Percentiles rank a stretch among this genome's conserved stretches.
phyloP scores from a whole-genome alignment of 1,140 invertebrate genomes.

The Magallana angulata region DNA sequence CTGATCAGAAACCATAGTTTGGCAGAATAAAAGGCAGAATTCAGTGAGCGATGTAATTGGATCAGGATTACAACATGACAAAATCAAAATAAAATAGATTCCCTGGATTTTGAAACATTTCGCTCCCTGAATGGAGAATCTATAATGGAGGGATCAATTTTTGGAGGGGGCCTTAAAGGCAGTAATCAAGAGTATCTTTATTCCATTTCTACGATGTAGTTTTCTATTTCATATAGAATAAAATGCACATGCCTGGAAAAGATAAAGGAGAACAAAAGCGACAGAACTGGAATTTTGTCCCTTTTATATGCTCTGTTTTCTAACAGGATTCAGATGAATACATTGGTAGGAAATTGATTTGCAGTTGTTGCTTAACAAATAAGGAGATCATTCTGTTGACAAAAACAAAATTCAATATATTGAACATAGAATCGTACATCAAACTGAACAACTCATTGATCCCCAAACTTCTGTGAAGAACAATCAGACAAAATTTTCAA shows the following conservation, averaged over 20 bases:
- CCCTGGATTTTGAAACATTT: slow-evolving; percentile 36
- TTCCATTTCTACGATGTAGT: neutral
- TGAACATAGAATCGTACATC: neutral
- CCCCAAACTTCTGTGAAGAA: neutral
- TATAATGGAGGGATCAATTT: slow-evolving; percentile 45
- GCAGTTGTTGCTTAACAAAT: slow-evolving; percentile 14
- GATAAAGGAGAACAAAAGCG: neutral
- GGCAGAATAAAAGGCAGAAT: slow-evolving; percentile 46
- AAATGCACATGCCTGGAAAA: neutral
- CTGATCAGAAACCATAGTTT: slow-evolving; percentile 45
- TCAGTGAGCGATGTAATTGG: slow-evolving; percentile 48
- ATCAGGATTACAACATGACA: slow-evolving; percentile 51
- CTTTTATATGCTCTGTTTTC: neutral
- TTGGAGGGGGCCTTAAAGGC: neutral
- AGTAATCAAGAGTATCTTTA: slow-evolving; percentile 4
- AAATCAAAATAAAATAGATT: slow-evolving; percentile 51
- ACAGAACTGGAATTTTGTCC: neutral
- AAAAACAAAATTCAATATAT: neutral
- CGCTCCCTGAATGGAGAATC: slow-evolving; percentile 39
- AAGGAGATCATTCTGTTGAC: neutral
- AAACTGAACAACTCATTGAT: slow-evolving; percentile 9
- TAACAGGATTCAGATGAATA: slow-evolving; percentile 14
- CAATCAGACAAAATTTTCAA: neutral
- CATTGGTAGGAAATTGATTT: neutral
- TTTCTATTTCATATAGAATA: neutral